Base-by-base conservation (phyloP, 2,113 vertebrate genomes). In the Bufo gargarizans region DNA sequence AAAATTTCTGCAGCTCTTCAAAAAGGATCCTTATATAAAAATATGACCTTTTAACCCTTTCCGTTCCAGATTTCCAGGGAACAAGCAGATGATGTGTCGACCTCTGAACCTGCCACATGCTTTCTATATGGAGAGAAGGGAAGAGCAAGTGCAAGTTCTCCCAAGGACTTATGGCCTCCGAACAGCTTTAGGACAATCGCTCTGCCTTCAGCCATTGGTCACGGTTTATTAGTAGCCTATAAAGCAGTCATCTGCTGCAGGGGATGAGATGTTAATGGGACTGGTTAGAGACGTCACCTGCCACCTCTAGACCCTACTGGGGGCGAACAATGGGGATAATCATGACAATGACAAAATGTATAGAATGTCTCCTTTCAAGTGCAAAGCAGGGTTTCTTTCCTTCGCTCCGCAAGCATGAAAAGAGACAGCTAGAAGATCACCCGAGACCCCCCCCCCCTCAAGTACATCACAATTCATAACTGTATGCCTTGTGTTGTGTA, bases 191-290 rank as follows among this genome's bases (percentile, higher is more conserved):
- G 93, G 92, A 89, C 96, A 93, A 94, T 93, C 93, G 90, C 92
- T 90, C 85, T 0, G 90, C 92, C 94, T 96, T 96, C 95, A 96
- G 92, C 85, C 61, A 98, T 98, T 96, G 96, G 97, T 98, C 98
- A 96, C 97, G 94, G 96, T 95, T 95, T 98, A 98, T 99, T 99
- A 99, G 97, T 96, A 97, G 97, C 96, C 96, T 95, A 97, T 99
- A 95, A 97, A 97, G 96, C 96, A 97, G 97, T 98, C 97, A 97
- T 99, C 96, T 96, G 96, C 93, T 95, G 93, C 92, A 58, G 89
- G 88, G 87, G 89, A 56, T 97, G 97, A 98, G 95, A 95, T 95
- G 93, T 95, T 94, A 93, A 72, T 89, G 88, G 88, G 89, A 47
- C 93, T 88, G 69, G 89, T 93, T 89, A 86, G 85, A 89, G 89